Base-by-base conservation (phyloP, 2,888 invertebrate genomes). In the Microctonus hyperodae region DNA sequence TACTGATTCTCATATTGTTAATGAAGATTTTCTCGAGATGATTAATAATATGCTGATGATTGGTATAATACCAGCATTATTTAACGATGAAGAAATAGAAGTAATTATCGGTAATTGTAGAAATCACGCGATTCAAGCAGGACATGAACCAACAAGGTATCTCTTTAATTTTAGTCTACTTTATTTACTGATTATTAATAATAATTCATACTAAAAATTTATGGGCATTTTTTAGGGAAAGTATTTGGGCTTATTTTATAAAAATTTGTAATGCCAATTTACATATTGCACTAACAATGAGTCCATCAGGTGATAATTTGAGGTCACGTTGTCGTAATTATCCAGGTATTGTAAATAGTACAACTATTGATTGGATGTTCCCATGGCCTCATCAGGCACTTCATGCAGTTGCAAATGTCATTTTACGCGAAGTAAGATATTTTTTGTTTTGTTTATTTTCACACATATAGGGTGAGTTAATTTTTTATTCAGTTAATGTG, bases 311-410 rank as follows among this genome's bases (percentile, higher is more conserved):
- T 0, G 95, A 96, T 67, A 87, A 90, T 5, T 85, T 97, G 16
- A 88, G 95, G 57, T 94, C 91, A 75, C 88, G 94, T 20, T 96
- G 96, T 79, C 88, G 96, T 72, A 95, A 91, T 85, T 97, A 96
- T 84, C 97, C 97, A 0, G 96, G 96, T 0, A 86, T 97, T 56
- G 95, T 97, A 44, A 96, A 95, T 80, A 95, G 94, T 79, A 94
- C 95, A 0, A 94, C 92, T 44, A 95, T 97, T 71, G 95, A 97
- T 83, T 97, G 96, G 96, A 90, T 96, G 81, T 95, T 94, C 83
- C 92, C 96, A 0, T 97, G 97, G 97, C 96, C 97, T 0, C 88
- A 91, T 72, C 94, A 96, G 81, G 97, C 97, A 0, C 82, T 97
- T 57, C 86, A 91, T 64, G 94, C 96, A 0, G 96, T 97, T 0